Base-by-base conservation (phyloP, 2,797 vertebrate species). In the Falco naumanni region DNA sequence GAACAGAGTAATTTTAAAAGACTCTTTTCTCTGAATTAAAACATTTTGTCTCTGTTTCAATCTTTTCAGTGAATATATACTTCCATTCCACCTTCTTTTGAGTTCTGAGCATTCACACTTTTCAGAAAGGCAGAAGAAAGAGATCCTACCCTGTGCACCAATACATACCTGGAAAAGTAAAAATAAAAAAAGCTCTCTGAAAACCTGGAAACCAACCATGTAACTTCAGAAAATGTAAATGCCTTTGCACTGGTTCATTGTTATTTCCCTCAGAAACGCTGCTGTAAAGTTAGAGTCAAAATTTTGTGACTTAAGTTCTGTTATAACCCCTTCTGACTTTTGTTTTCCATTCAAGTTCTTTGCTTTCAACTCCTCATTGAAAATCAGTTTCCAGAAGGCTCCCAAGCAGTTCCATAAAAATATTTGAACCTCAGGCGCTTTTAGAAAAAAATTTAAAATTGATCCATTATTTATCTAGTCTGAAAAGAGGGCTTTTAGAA, bases 301-400 rank as follows among this genome's bases (percentile, higher is more conserved):
- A 74, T 25, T 66, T 31, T 11, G 29, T 41, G 37, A 74, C 26
- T 34, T 24, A 43, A 22, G 14, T 56, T 68, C 0, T 0, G n/a
- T 10, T 87, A 89, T 65, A 89, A 83, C 3, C 8, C 24, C 18
- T 71, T 81, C n/a, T 45, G 45, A 26, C 25, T 66, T 78, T 77
- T 25, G 15, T 84, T 84, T 93, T 81, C 45, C 20, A 57, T 56
- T 60, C n/a, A 45, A 76, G 20, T 69, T 78, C 72, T 78, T 75
- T 22, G 56, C 6, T 74, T 94, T 47, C 31, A 50, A 50, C 63
- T 65, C 18, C 34, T 78, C 16, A 25, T 2, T 71, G 54, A 81
- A 48, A 91, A 95, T 19, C 33, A 16, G 22, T 22, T 54, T 45
- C 47, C n/a, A 79, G 31, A 61, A 64, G 22, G 39, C 39, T 72